phyloP scores from a whole-genome alignment of 1,140 invertebrate genomes.

The Drosophila persimilis region DNA sequence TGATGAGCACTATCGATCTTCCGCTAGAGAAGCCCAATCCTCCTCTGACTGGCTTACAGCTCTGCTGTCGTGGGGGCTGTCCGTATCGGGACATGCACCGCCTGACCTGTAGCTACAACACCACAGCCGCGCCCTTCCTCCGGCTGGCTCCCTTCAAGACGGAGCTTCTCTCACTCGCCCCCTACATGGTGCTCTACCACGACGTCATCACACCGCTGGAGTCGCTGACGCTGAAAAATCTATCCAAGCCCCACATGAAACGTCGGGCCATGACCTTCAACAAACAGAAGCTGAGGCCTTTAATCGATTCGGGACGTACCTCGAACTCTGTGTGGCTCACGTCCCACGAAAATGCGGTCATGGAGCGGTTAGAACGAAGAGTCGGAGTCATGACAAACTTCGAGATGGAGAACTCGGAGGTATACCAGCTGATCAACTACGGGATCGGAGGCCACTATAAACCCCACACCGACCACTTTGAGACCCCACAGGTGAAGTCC shows the following conservation, averaged over 20 bases:
- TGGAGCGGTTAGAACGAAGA: neutral
- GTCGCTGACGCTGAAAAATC: neutral
- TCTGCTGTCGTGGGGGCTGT: too few relatives aligned
- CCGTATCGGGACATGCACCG: too few relatives aligned
- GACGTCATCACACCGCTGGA: neutral
- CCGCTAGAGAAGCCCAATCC: too few relatives aligned
- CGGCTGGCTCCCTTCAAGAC: conserved; percentile 29
- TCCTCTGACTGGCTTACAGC: too few relatives aligned
- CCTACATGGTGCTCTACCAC: conserved; percentile 20
- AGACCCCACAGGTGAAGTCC: too few relatives aligned
- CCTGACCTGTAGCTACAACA: conserved; percentile 26
- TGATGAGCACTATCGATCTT: too few relatives aligned
- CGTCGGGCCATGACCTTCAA: neutral
- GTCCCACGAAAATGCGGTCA: neutral
- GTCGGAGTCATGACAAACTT: conserved; percentile 6
- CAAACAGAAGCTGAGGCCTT: too few relatives aligned
- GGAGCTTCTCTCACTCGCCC: conserved; percentile 28
- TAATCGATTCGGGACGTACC: too few relatives aligned
- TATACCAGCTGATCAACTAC: conserved; percentile 29
- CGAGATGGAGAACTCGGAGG: conserved; percentile 13
- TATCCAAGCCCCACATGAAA: neutral
- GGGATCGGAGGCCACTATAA: conserved; percentile 19
- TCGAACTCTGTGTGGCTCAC: conserved; percentile 25
- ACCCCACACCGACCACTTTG: neutral
- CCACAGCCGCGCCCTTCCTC: conserved; percentile 13